Base-by-base conservation (phyloP, 2,888 invertebrate species). In the Dasypolia templi region DNA sequence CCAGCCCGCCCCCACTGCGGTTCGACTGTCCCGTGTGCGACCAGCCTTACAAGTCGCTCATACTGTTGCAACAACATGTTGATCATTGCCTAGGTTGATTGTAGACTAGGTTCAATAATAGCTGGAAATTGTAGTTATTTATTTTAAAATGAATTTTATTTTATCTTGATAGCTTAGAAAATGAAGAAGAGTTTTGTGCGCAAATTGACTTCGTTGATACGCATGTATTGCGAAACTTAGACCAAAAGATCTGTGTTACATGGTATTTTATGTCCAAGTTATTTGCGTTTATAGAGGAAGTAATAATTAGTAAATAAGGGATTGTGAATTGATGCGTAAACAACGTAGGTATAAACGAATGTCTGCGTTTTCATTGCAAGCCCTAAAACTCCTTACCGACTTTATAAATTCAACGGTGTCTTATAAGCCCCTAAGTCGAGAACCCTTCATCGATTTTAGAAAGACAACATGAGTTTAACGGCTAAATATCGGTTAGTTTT, bases 21-120 rank as follows among this genome's bases (percentile, higher is more conserved):
- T 97, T 90, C 93, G 93, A 93, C 91, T 97, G 97, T 84, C 97
- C 97, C 0, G 95, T 97, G 77, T 97, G 97, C 91, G 96, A 96
- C 89, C 87, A 92, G 83, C 91, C 94, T 29, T 97, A 96, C 89
- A 95, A 95, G 83, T 94, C 97, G 0, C 85, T 97, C 32, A 91
- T 95, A 82, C 86, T 96, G 58, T 89, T 97, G 39, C 96, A 97
- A 86, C 97, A 97, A 85, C 97, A 97, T 81, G 94, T 97, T 26
- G 97, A 97, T 35, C 90, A 93, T 26, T 97, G 97, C 87, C 79
- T 95, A 85, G 79, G 72, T 14, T 85, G 72, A 83, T 35, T 56
- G 9, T 42, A 64, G 2, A 0, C 11, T 72, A 55, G 22, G 4
- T 46, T 29, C 6, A 26, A 49, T 56, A 0, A 49, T 73, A 73